A percentile compares a stretch with the other conserved stretches of the same genome.
phyloP scores from a whole-genome alignment of 2,888 invertebrate genomes.

The Eristalis pertinax region DNA sequence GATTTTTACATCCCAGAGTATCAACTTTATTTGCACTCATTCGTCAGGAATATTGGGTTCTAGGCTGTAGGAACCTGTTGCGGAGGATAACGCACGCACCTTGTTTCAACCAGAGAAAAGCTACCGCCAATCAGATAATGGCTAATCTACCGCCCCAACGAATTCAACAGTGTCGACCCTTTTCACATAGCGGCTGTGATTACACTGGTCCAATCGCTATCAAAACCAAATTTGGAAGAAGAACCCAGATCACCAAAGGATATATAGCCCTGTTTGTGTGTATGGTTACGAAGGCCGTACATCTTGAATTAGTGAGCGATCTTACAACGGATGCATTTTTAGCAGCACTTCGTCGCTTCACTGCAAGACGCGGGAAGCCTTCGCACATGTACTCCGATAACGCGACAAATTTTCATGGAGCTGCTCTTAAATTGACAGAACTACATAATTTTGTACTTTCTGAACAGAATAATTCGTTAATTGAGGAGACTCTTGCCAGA shows the following conservation, averaged over 20 bases:
- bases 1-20: conserved; percentile 21
- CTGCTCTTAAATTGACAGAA: too few species aligned
- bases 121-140: too few species aligned
- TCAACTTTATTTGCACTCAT: conserved; percentile 2
- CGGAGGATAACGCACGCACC: conserved; percentile 14
- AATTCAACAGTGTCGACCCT: too few species aligned
- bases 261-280: conserved; percentile 48
- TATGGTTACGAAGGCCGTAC: conserved; percentile 36
- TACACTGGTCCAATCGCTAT: too few species aligned
- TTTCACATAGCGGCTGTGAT: too few species aligned
- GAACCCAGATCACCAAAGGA: conserved; percentile 16
- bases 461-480: too few species aligned
- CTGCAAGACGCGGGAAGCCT: conserved; percentile 18
- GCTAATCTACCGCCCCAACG: too few species aligned
- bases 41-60: neutral
- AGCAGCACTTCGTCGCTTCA: conserved; percentile 40
- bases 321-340: conserved; percentile 35
- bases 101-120: conserved; percentile 13
- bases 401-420: too few species aligned
- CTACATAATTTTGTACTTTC: too few species aligned
- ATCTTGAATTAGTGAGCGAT: conserved; percentile 48
- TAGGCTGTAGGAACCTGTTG: neutral
- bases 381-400: too few species aligned
- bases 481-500: too few species aligned
- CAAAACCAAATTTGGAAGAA: too few species aligned